Conservation (phyloP, 64 coral and sea anemone species). For the Pocillopora damicornis region DNA sequence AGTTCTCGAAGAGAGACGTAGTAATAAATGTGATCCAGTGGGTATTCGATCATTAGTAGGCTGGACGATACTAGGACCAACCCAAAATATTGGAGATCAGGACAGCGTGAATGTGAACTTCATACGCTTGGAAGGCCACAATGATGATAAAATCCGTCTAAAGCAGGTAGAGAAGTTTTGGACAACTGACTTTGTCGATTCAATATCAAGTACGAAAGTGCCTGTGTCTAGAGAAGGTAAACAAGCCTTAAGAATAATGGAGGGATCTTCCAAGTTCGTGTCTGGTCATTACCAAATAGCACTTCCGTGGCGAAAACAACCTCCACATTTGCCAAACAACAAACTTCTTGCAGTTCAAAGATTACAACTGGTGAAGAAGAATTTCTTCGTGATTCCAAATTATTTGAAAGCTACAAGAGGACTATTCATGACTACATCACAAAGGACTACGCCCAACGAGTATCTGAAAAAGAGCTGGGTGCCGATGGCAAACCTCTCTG, state of each 20-base stretch:
- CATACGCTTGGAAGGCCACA: not conserved
- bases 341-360: conserved; percentile 38
- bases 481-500: not conserved
- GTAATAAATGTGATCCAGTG: conserved; percentile 18
- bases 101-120: not conserved
- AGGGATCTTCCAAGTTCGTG: conserved; percentile 22
- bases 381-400: conserved; percentile 7
- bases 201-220: conserved; percentile 21
- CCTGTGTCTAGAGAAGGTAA: conserved; percentile 35
- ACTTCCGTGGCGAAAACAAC: conserved; percentile 27
- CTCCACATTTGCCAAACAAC: conserved; percentile 47
- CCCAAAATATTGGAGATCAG: conserved; percentile 13
- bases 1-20: conserved; percentile 44
- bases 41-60: conserved; percentile 41
- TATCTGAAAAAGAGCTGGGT: conserved; percentile 18
- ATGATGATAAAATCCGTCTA: conserved; percentile 1
- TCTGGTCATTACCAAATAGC: conserved; percentile 51
- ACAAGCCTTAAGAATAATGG: conserved; percentile 35
- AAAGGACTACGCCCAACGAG: conserved; percentile 34
- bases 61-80: conserved; percentile 57
- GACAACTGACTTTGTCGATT: conserved; percentile 56
- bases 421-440: conserved; percentile 31
- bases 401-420: conserved; percentile 40
- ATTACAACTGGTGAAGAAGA: conserved; percentile 25
- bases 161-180: conserved; percentile 41